Base-by-base conservation (phyloP, 2,797 vertebrate genomes). In the Halcyon leucocephala region DNA sequence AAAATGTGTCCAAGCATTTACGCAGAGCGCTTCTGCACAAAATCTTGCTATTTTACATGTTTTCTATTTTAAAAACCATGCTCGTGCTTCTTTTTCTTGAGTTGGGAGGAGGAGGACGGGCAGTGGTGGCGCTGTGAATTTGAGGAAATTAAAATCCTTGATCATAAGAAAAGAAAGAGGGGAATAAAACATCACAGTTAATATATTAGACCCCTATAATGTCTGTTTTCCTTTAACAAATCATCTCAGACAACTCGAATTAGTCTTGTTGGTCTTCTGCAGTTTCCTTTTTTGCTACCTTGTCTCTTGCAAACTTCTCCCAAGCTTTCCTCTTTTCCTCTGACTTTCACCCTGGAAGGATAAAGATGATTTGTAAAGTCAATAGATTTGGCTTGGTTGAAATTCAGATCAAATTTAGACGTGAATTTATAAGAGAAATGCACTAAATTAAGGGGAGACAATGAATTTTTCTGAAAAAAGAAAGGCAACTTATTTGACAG, bases 1-100 rank as follows among this genome's bases (percentile, higher is more conserved):
- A 90, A 86, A 96, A 28, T 22, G 12, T 89, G 81, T 85, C 51
- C 84, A 52, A 79, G 67, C 94, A 89, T 44, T 76, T 25, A 58
- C 77, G 46, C 31, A 85, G 17, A 29, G 33, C 57, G 65, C 31
- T 26, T 69, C n/a, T 24, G 26, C 28, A 33, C 4, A n/a, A 18
- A 33, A 9, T 21, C 17, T 26, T 46, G 67, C 1, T 9, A 39
- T 88, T 62, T 82, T 85, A 14, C 29, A 22, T 39, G 31, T 74
- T 80, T 81, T 39, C 2, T 26, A 48, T 82, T 87, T 93, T 90
- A 87, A 51, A 86, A 55, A 33, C 11, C 41, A 7, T 12, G 44
- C 21, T 58, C 62, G 20, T 72, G 28, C 11, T 79, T 42, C 25
- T 83, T 70, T 9, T 37, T 87, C 58, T 81, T 25, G 11, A 81